These are phyloP conservation scores for Copsychus sechellarum DNA, from an alignment of 2,113 vertebrate genomes.

Conservation along the genomic window DNA sequence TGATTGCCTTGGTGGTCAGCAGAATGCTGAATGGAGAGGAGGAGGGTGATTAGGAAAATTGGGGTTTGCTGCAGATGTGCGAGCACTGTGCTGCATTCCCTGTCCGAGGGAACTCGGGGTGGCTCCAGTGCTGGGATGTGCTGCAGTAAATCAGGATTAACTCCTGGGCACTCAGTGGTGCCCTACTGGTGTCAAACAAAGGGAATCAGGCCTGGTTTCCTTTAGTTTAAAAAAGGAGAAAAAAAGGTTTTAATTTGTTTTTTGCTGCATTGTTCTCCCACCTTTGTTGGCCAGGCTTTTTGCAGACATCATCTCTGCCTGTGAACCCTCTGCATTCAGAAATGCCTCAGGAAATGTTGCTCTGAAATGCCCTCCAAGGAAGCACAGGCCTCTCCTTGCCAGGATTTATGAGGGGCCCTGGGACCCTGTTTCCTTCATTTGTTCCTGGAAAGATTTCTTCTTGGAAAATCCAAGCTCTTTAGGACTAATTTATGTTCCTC, in stretches of 20 bases:
- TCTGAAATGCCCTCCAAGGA: not conserved
- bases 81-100: not conserved
- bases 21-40: conserved; percentile 16
- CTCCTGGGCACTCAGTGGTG: not conserved
- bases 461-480: not conserved
- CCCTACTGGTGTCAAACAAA: conserved; percentile 11
- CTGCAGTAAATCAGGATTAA: conserved; percentile 34
- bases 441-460: not conserved
- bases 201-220: not conserved
- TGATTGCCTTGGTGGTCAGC: conserved; percentile 57
- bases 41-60: conserved; percentile 7
- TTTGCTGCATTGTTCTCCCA: not conserved
- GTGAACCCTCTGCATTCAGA: conserved; percentile 1
- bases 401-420: not conserved
- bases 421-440: not conserved
- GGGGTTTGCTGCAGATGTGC: conserved; percentile 7
- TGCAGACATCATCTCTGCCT: not conserved
- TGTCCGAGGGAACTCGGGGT: not conserved
- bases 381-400: not conserved
- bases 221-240: not conserved
- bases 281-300: not conserved
- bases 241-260: not conserved
- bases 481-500: not conserved
- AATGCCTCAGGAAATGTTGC: conserved; percentile 29
- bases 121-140: not conserved